Percentiles rank a stretch among this genome's conserved stretches.
These are phyloP conservation scores for Congeria kusceri DNA, from an alignment of 2,888 invertebrate species.

Conservation along the genomic window DNA sequence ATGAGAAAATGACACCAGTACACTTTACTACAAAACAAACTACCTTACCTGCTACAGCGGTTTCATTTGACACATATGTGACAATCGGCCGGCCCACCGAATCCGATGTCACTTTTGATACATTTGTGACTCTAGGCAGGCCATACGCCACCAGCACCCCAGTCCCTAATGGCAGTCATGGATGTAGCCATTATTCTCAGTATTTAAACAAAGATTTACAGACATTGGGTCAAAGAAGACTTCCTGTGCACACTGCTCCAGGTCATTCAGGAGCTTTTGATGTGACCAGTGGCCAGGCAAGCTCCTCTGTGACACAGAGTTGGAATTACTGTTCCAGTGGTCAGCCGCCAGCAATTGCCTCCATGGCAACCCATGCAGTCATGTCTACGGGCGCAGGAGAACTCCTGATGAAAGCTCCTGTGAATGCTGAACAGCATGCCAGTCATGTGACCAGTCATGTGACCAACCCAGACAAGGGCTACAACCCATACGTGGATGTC, in stretches of 20 bases:
- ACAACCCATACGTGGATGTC: conserved; percentile 1
- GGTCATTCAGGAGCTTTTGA: neutral
- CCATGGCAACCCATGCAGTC: conserved; percentile 30
- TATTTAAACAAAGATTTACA: too few relatives aligned
- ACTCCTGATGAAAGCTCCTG: conserved; percentile 22
- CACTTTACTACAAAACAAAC: conserved; percentile 33
- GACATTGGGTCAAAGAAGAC: conserved; percentile 26
- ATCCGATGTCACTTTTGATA: conserved; percentile 63
- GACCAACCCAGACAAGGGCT: neutral
- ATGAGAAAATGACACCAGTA: conserved; percentile 30
- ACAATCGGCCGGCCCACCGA: conserved; percentile 57
- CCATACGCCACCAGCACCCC: conserved; percentile 63
- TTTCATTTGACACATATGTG: conserved; percentile 64
- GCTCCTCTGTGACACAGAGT: conserved; percentile 44
- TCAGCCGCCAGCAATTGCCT: conserved; percentile 20
- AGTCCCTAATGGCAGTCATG: conserved; percentile 50
- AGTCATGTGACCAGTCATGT: conserved; percentile 35
- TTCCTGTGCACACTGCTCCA: neutral
- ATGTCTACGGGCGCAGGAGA: conserved; percentile 15
- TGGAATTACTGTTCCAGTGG: conserved; percentile 46
- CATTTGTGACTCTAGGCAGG: conserved; percentile 62
- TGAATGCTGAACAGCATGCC: neutral
- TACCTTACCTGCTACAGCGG: conserved; percentile 35
- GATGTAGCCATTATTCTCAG: conserved; percentile 24
- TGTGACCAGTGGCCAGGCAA: neutral